Conservation (phyloP, 2,888 invertebrate species). For the Argynnis bischoffii region DNA sequence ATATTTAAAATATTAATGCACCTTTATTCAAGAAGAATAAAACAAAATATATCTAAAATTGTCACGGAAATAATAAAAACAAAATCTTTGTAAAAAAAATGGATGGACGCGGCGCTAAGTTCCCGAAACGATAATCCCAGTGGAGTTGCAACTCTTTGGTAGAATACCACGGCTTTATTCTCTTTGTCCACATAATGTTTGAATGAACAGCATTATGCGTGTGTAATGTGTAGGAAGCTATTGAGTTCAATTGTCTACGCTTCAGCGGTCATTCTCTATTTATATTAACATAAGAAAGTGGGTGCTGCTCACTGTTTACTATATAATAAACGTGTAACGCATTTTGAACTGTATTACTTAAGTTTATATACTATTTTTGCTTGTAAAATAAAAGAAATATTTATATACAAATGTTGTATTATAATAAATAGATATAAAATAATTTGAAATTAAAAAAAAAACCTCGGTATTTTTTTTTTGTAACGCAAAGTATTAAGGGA, state of each 20-base stretch:
- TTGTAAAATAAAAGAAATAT: background rate
- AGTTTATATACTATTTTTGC: constrained; percentile 1
- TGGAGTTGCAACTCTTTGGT: constrained; percentile 63
- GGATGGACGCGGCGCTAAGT: constrained; percentile 64
- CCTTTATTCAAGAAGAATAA: too few species aligned
- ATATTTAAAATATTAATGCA: too few species aligned
- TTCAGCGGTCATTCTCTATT: constrained; percentile 57
- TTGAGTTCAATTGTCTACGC: constrained; percentile 67
- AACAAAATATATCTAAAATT: too few species aligned
- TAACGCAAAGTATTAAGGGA: too few species aligned
- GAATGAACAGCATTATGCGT: constrained; percentile 67
- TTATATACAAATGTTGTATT: constrained; percentile 7
- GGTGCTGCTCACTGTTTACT: constrained; percentile 37
- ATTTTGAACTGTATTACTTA: constrained; percentile 15
- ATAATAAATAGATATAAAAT: background rate
- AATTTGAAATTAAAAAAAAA: constrained; percentile 4
- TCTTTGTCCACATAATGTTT: constrained; percentile 55
- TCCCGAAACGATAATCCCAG: constrained; percentile 64
- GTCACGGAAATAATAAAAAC: background rate
- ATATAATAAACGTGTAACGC: constrained; percentile 14
- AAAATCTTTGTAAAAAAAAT: constrained; percentile 7
- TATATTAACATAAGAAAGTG: constrained; percentile 52
- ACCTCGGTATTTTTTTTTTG: background rate
- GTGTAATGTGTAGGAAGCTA: constrained; percentile 70
- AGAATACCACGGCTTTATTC: constrained; percentile 45